Evolutionary conservation across 2,113 vertebrate species (phyloP).

Genomic region (Tauraco erythrolophus): DNA sequence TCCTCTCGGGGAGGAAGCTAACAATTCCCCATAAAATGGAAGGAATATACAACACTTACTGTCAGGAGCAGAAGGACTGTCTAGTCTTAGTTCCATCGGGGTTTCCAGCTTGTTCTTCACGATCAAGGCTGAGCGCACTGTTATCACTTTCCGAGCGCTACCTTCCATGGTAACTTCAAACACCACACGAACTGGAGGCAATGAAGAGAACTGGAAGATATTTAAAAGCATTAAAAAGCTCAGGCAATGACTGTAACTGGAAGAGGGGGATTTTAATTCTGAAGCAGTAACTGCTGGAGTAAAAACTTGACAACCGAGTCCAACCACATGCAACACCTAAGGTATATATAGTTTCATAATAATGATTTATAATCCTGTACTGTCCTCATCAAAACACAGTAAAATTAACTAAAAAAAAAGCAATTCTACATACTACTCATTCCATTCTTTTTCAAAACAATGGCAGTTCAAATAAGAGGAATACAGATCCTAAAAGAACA

Average conservation of each 20-base stretch:
- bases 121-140: conserved; percentile 92
- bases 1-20: neutral
- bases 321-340: fast-evolving
- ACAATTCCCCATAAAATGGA: fast-evolving
- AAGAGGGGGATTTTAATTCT: neutral
- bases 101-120: conserved; percentile 93
- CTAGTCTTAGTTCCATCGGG: conserved; percentile 92
- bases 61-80: conserved; percentile 96
- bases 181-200: conserved; percentile 95
- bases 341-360: fast-evolving
- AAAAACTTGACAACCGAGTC: neutral
- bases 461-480: neutral
- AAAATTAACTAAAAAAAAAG: neutral
- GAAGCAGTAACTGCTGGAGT: neutral
- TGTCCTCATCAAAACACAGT: neutral
- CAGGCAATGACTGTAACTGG: neutral
- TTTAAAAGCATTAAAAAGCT: conserved; percentile 40
- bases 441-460: neutral
- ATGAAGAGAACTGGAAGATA: conserved; percentile 89
- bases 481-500: neutral
- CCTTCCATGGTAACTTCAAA: conserved; percentile 97
- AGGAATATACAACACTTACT: conserved; percentile 78
- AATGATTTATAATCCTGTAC: neutral
- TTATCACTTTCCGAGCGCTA: conserved; percentile 94
- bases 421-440: neutral